Evolutionary conservation across 2,888 invertebrate species (phyloP).

Genomic region (Drosophila anceps): DNA sequence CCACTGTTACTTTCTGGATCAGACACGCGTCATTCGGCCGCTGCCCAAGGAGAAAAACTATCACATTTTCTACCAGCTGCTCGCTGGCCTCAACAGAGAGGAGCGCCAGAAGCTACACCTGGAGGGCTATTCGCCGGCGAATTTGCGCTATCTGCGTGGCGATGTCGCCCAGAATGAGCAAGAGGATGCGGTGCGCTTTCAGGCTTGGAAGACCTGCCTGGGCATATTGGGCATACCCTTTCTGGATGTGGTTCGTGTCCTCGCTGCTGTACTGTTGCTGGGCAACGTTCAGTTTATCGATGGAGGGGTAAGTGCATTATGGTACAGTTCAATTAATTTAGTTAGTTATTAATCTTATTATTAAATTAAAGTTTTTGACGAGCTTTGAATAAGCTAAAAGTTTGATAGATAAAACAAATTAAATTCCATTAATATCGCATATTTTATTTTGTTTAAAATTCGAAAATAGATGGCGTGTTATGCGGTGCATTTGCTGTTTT

Average conservation of each 20-base stretch:
- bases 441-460: neutral
- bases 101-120: conserved; percentile 95
- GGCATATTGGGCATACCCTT: conserved; percentile 97
- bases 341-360: neutral
- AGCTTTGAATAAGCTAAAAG: neutral
- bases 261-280: conserved; percentile 95
- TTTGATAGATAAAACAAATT: neutral
- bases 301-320: conserved; percentile 87
- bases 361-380: neutral
- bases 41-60: conserved; percentile 96
- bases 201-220: conserved; percentile 96
- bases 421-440: neutral
- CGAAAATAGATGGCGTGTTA: neutral
- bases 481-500: accelerated
- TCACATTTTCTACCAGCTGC: conserved; percentile 98
- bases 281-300: conserved; percentile 97
- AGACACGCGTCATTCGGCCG: conserved; percentile 95
- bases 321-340: too few species aligned
- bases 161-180: conserved; percentile 90
- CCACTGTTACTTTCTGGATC: conserved; percentile 97
- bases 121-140: conserved; percentile 93
- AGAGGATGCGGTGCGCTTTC: conserved; percentile 92
- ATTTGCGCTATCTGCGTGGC: conserved; percentile 92
- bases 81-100: conserved; percentile 94
- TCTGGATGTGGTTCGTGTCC: conserved; percentile 95